Evolutionary conservation across 1,140 invertebrate species (phyloP).

Genomic region (Lucilia cuprina): DNA sequence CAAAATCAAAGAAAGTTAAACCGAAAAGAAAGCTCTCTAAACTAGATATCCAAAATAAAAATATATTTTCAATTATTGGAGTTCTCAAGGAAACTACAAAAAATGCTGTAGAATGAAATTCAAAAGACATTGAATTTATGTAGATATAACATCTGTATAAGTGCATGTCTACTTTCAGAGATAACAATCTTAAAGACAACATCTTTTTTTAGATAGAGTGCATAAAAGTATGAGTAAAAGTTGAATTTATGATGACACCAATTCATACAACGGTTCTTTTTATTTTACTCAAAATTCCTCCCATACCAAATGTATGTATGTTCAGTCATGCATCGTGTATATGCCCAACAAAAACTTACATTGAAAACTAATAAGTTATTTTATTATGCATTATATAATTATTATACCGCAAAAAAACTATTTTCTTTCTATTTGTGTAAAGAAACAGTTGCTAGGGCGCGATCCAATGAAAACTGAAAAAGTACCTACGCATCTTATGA

Average conservation of each 20-base stretch:
- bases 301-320: background rate
- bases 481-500: too few relatives aligned
- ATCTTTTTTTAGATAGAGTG: background rate
- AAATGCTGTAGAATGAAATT: background rate
- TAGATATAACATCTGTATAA: too few relatives aligned
- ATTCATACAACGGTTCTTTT: background rate
- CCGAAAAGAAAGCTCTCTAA: background rate
- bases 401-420: too few relatives aligned
- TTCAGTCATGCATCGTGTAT: too few relatives aligned
- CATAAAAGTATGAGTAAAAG: background rate
- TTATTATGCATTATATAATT: too few relatives aligned
- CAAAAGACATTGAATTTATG: too few relatives aligned
- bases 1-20: background rate
- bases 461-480: too few relatives aligned
- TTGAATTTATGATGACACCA: slow-evolving; percentile 15
- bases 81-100: background rate
- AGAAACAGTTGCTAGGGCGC: too few relatives aligned
- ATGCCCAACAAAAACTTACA: too few relatives aligned
- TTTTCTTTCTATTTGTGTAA: too few relatives aligned
- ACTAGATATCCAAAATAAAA: too few relatives aligned
- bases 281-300: background rate
- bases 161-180: background rate
- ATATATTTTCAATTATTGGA: background rate
- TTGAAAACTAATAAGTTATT: too few relatives aligned
- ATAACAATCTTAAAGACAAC: background rate